phyloP scores from a whole-genome alignment of 1,140 invertebrate species.

The Harpegnathos saltator region DNA sequence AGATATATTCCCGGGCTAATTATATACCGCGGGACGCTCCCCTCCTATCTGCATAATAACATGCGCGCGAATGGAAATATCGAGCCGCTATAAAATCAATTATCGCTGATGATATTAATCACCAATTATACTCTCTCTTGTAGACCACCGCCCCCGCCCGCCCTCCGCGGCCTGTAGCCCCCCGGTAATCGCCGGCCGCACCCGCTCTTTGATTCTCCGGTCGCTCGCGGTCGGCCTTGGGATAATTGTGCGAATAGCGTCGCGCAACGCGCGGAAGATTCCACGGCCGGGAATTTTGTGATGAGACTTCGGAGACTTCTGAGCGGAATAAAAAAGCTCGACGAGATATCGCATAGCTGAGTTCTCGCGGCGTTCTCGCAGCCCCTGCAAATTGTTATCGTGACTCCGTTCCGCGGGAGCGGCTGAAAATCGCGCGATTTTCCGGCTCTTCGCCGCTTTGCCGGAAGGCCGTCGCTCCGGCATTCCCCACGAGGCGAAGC shows the following conservation, averaged over 20 bases:
- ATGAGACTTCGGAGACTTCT: conserved; percentile 28
- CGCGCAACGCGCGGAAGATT: neutral
- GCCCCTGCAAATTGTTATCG: conserved; percentile 49
- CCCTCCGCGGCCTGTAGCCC: no score
- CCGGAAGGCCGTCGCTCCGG: neutral
- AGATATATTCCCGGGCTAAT: conserved; percentile 51
- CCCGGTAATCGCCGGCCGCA: no score
- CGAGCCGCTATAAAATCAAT: conserved; percentile 51
- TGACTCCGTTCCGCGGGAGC: neutral
- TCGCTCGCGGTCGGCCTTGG: neutral
- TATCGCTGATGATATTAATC: conserved; percentile 59
- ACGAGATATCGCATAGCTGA: conserved; percentile 40
- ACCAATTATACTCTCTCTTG: conserved; percentile 44
- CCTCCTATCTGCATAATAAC: conserved; percentile 56
- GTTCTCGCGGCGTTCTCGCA: conserved; percentile 10
- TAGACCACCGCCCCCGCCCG: no score
- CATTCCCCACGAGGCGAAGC: neutral
- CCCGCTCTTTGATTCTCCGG: no score
- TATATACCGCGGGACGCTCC: conserved; percentile 48
- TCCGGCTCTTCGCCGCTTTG: neutral
- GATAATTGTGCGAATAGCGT: conserved; percentile 18
- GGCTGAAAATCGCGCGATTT: neutral
- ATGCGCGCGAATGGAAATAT: conserved; percentile 58
- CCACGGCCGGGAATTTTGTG: conserved; percentile 17
- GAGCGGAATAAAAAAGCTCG: conserved; percentile 30